A percentile compares a stretch with the other conserved stretches of the same genome.
Conservation (phyloP, 2,888 invertebrate species). For the Aspidiotus destructor region DNA sequence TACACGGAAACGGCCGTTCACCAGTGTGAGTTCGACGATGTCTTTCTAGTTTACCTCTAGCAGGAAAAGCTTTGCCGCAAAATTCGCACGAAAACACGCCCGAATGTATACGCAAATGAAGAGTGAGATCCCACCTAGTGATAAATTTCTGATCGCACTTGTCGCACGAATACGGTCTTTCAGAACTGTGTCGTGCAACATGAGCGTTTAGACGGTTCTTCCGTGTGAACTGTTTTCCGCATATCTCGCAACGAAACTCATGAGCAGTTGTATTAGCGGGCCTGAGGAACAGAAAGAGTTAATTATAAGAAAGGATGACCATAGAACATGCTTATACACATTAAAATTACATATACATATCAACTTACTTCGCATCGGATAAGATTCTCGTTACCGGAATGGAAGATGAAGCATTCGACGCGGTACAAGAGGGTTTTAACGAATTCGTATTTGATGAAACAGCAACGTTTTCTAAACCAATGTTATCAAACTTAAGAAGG, state of each 20-base stretch:
- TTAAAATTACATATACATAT: too few relatives aligned
- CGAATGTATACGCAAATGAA: conserved; percentile 42
- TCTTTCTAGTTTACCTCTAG: conserved; percentile 42
- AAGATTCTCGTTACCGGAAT: too few relatives aligned
- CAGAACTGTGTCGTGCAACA: conserved; percentile 41
- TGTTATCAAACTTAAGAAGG: background rate
- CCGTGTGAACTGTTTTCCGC: conserved; percentile 41
- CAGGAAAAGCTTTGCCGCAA: conserved; percentile 42
- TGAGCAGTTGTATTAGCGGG: background rate
- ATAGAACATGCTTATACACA: too few relatives aligned
- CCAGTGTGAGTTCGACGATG: conserved; percentile 43
- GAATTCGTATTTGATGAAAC: too few relatives aligned
- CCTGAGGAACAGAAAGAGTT: too few relatives aligned
- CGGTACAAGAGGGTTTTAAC: too few relatives aligned
- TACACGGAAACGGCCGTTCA: conserved; percentile 42
- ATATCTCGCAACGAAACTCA: conserved; percentile 39
- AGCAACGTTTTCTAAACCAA: background rate
- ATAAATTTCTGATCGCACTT: conserved; percentile 42
- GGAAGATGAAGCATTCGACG: too few relatives aligned
- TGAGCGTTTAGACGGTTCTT: conserved; percentile 42
- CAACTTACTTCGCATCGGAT: too few relatives aligned
- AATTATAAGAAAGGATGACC: too few relatives aligned
- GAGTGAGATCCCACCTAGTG: conserved; percentile 41
- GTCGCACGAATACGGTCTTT: conserved; percentile 41
- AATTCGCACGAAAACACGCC: conserved; percentile 41